Percentiles rank a stretch among this genome's conserved stretches.
These are phyloP conservation scores for Caranx ignobilis DNA, from an alignment of 2,113 vertebrate genomes.

Conservation along the genomic window DNA sequence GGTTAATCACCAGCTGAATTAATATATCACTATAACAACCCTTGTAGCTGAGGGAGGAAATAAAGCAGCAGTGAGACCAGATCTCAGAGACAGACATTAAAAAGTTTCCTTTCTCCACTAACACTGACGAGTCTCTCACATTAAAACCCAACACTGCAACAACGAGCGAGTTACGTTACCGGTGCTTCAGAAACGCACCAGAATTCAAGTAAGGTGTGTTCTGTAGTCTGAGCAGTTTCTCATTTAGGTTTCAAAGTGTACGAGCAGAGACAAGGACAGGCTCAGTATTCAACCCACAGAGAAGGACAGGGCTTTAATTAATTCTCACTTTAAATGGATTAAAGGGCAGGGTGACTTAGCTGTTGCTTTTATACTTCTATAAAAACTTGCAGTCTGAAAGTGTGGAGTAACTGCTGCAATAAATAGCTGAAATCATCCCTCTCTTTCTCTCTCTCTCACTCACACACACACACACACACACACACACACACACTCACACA, in stretches of 20 bases:
- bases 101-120: constrained; percentile 15
- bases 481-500: too few species aligned
- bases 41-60: background rate
- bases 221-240: constrained; percentile 35
- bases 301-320: constrained; percentile 13
- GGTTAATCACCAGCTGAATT: constrained; percentile 11
- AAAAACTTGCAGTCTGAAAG: constrained; percentile 41
- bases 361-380: constrained; percentile 6
- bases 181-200: constrained; percentile 56
- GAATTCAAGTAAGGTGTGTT: constrained; percentile 41
- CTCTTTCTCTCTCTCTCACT: background rate
- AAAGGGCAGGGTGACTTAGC: constrained; percentile 25
- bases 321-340: constrained; percentile 18
- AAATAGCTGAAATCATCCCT: constrained; percentile 54
- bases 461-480: background rate
- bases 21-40: constrained; percentile 12
- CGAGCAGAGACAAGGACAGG: constrained; percentile 29
- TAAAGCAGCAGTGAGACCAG: constrained; percentile 34
- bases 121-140: constrained; percentile 32
- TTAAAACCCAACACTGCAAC: constrained; percentile 41
- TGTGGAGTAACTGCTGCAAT: constrained; percentile 42
- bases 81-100: constrained; percentile 18
- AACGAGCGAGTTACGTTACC: constrained; percentile 29
- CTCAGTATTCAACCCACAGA: constrained; percentile 36
- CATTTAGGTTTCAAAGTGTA: constrained; percentile 15